These are phyloP conservation scores for Vombatus ursinus DNA, from an alignment of 2,113 vertebrate genomes.

Conservation along the genomic window DNA sequence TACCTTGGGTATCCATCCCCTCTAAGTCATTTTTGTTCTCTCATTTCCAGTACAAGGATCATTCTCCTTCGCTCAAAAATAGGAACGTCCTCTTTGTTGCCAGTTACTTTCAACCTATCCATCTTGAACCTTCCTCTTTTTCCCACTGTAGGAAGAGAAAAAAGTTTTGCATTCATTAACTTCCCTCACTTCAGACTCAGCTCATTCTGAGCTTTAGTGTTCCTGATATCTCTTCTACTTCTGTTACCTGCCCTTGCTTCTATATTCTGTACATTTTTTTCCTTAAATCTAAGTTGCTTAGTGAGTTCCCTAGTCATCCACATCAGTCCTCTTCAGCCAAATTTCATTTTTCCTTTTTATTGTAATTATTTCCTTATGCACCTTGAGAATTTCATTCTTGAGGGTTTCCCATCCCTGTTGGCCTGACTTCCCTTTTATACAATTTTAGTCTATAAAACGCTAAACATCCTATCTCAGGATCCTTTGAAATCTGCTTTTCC, in stretches of 20 bases:
- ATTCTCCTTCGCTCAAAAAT: neutral
- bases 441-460: neutral
- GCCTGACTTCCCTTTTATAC: neutral
- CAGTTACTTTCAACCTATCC: neutral
- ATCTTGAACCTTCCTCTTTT: neutral
- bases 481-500: neutral
- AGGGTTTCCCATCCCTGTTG: neutral
- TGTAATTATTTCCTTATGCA: neutral
- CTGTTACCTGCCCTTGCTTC: neutral
- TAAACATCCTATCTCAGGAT: neutral
- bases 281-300: neutral
- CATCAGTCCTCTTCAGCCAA: neutral
- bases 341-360: neutral
- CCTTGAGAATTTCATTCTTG: neutral
- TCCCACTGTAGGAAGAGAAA: neutral
- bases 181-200: neutral
- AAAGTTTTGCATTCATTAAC: neutral
- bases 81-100: neutral
- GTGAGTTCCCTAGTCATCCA: neutral
- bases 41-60: neutral
- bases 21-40: neutral
- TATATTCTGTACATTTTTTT: neutral
- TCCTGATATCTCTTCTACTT: neutral
- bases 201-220: neutral
- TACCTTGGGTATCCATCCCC: neutral